Evolutionary conservation across 2,888 invertebrate genomes (phyloP).

Genomic region (Deilephila elpenor): DNA sequence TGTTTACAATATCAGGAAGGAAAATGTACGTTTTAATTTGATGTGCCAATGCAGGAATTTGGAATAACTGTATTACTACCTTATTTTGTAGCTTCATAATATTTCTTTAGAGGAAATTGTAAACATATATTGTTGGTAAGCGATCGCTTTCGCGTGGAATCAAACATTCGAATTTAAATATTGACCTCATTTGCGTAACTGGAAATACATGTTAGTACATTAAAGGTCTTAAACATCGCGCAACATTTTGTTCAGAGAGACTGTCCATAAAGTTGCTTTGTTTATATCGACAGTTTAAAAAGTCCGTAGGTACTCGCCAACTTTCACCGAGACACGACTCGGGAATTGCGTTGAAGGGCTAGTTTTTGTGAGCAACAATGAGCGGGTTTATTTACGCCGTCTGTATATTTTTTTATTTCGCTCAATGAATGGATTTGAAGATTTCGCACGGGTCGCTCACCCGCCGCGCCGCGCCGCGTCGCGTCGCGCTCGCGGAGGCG

Average conservation of each 20-base stretch:
- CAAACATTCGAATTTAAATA: neutral
- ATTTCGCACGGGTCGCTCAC: slow-evolving; percentile 54
- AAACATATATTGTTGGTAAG: no score
- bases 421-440: slow-evolving; percentile 50
- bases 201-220: neutral
- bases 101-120: no score
- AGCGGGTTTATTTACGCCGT: slow-evolving; percentile 36
- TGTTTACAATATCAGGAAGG: neutral
- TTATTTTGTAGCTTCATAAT: no score
- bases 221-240: neutral
- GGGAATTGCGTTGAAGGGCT: slow-evolving; percentile 34
- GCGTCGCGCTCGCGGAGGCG: slow-evolving; percentile 29
- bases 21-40: neutral
- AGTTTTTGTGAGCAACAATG: slow-evolving; percentile 45
- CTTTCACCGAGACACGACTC: slow-evolving; percentile 22
- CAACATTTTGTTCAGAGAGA: neutral
- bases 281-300: no score
- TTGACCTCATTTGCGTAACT: neutral
- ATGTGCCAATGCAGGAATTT: neutral
- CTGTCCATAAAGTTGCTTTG: slow-evolving; percentile 3
- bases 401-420: slow-evolving; percentile 43
- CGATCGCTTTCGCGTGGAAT: no score
- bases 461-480: slow-evolving; percentile 32
- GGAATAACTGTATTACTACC: no score
- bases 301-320: slow-evolving; percentile 20